A percentile compares a stretch with the other conserved stretches of the same genome.
Evolutionary conservation across 2,797 vertebrate species (phyloP).

Genomic region (Nasua narica): DNA sequence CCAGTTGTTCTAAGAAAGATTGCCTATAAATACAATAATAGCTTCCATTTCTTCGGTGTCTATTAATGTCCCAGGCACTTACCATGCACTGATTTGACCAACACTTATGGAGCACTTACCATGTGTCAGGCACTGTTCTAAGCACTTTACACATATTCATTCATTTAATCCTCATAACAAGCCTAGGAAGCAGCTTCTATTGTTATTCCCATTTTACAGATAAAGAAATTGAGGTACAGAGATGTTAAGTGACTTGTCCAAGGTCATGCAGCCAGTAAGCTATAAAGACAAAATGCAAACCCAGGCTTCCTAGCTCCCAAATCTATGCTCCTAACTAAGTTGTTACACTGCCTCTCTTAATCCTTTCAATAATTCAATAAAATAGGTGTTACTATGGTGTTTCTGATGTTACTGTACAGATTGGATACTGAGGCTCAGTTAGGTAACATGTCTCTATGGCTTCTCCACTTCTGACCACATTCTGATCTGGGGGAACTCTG

Average conservation of each 20-base stretch:
- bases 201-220: not conserved
- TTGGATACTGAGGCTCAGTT: not conserved
- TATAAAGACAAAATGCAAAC: not conserved
- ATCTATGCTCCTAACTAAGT: not conserved
- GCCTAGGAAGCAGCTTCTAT: not conserved
- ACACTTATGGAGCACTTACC: not conserved
- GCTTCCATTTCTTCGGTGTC: not conserved
- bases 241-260: not conserved
- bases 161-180: slow-evolving; percentile 13
- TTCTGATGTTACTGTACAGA: not conserved
- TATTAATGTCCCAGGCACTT: not conserved
- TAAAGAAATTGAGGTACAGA: not conserved
- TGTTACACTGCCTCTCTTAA: not conserved
- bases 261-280: not conserved
- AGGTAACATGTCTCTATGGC: not conserved
- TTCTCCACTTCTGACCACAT: not conserved
- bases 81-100: not conserved
- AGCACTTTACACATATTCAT: not conserved
- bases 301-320: not conserved
- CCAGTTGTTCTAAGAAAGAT: slow-evolving; percentile 33
- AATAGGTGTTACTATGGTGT: not conserved
- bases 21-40: not conserved
- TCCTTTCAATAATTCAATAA: not conserved
- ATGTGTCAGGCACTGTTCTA: not conserved
- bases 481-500: slow-evolving; percentile 5